Percentiles rank a stretch among this genome's conserved stretches.
Conservation (phyloP, 2,113 vertebrate genomes). For the Dolichallabes microphthalmus region DNA sequence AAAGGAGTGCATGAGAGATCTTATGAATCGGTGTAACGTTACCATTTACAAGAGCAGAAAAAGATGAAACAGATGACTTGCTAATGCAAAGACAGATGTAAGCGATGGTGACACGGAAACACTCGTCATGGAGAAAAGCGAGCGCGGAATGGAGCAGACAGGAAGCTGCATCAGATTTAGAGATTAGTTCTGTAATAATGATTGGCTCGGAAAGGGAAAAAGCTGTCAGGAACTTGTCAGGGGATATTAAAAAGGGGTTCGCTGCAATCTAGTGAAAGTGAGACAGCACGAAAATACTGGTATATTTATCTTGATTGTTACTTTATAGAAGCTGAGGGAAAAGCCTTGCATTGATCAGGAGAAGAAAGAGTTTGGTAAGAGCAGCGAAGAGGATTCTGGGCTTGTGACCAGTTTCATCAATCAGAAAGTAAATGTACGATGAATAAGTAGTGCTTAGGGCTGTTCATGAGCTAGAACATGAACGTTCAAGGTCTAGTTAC, state of each 20-base stretch:
- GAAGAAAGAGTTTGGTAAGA: not conserved
- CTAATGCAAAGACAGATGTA: not conserved
- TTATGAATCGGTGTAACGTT: not conserved
- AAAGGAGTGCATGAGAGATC: not conserved
- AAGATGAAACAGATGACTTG: not conserved
- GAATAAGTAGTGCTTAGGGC: not conserved
- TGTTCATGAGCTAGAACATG: not conserved
- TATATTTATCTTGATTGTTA: not conserved
- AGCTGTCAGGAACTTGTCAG: not conserved
- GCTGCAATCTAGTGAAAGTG: not conserved
- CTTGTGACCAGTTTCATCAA: not conserved
- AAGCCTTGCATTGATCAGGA: not conserved
- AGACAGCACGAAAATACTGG: not conserved
- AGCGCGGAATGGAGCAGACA: not conserved
- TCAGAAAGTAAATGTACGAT: not conserved
- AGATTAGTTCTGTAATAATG: not conserved
- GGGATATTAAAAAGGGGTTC: not conserved
- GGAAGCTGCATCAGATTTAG: constrained; percentile 2
- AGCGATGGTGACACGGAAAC: not conserved
- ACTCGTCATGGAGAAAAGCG: not conserved
- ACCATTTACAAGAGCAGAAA: not conserved
- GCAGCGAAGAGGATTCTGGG: constrained; percentile 6
- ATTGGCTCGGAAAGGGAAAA: not conserved
- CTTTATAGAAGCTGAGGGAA: not conserved
- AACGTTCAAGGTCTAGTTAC: not conserved